These are phyloP conservation scores for Morelia viridis DNA, from an alignment of 2,797 vertebrate genomes.

Conservation along the genomic window DNA sequence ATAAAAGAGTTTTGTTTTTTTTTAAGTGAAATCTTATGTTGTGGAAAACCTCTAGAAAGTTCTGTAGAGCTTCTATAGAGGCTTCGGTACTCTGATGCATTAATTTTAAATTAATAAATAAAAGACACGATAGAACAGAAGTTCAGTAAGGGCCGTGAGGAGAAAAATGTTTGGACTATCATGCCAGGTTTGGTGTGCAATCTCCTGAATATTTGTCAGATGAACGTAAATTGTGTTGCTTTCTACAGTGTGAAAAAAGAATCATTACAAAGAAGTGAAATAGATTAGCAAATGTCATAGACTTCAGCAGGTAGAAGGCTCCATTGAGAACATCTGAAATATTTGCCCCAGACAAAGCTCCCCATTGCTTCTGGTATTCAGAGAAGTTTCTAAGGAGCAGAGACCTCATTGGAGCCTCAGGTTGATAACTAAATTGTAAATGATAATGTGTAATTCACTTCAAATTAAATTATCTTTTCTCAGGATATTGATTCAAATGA, in stretches of 20 bases:
- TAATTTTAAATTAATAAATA: neutral
- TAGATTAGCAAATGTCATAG: neutral
- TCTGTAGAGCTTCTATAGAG: neutral
- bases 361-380: neutral
- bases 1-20: neutral
- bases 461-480: neutral
- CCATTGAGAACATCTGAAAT: neutral
- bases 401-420: neutral
- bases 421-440: neutral
- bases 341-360: neutral
- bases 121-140: neutral
- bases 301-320: neutral
- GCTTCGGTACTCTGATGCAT: neutral
- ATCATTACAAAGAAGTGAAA: neutral
- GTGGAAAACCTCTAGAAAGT: neutral
- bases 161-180: neutral
- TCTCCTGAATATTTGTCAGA: neutral
- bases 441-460: neutral
- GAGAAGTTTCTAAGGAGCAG: neutral
- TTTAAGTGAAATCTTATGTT: neutral
- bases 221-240: neutral
- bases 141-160: neutral
- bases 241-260: neutral
- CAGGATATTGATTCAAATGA: neutral
- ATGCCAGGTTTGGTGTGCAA: neutral